Percentiles rank a stretch among this genome's conserved stretches.
Conservation (phyloP, 2,113 vertebrate species). For the Corynorhinus townsendii region DNA sequence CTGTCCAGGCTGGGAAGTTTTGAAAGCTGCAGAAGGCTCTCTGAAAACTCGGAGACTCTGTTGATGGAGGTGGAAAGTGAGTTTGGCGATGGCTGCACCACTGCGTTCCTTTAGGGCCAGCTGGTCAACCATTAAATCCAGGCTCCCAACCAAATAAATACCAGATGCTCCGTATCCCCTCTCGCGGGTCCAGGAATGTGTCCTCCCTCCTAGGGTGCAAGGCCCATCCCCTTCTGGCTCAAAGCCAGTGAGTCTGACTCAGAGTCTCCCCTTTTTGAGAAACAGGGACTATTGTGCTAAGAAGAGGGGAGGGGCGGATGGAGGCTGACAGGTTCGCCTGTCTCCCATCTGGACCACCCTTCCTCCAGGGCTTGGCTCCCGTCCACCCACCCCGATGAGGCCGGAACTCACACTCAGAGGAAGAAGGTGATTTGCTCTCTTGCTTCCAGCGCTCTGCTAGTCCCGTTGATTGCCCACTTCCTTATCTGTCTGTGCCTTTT, state of each 20-base stretch:
- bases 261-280: background rate
- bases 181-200: background rate
- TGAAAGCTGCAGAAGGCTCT: background rate
- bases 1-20: background rate
- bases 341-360: background rate
- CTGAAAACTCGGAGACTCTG: background rate
- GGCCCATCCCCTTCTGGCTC: background rate
- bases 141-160: background rate
- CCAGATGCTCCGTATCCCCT: background rate
- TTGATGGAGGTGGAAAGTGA: background rate
- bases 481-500: constrained; percentile 60
- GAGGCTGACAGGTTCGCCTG: background rate
- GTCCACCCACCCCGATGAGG: background rate
- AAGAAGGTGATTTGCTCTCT: constrained; percentile 16
- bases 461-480: constrained; percentile 65
- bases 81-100: background rate
- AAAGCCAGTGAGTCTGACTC: background rate
- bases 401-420: constrained; percentile 42
- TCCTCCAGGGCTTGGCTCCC: background rate
- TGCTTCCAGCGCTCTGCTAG: constrained; percentile 10
- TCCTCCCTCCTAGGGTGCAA: background rate
- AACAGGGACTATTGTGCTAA: background rate
- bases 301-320: background rate
- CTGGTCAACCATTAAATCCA: background rate
- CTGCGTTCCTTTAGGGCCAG: background rate